phyloP scores from a whole-genome alignment of 2,113 vertebrate species.

The Dryoscopus gambensis region DNA sequence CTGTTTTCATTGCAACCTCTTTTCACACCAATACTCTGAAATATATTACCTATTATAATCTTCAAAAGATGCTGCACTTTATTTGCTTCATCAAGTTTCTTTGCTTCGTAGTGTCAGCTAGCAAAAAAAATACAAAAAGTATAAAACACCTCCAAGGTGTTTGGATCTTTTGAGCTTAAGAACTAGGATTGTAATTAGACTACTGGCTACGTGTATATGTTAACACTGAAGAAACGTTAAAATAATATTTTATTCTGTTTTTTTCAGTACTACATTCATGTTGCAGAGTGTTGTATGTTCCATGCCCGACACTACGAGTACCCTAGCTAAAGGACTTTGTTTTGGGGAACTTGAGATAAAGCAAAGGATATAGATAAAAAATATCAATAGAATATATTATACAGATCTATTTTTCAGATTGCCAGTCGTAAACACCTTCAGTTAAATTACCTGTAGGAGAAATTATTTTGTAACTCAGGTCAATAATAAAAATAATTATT shows the following conservation, averaged over 20 bases:
- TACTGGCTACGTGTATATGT: neutral
- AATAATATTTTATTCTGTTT: neutral
- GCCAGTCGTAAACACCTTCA: neutral
- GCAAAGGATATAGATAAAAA: neutral
- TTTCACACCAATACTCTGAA: neutral
- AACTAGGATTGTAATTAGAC: neutral
- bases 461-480: neutral
- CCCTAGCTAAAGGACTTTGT: neutral
- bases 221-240: neutral
- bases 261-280: neutral
- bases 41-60: neutral
- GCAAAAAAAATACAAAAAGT: neutral
- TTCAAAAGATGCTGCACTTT: neutral
- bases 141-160: neutral
- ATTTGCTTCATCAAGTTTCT: neutral
- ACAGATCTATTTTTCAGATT: neutral
- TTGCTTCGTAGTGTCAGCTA: neutral
- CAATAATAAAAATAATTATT: neutral
- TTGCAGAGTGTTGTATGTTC: neutral
- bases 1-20: neutral
- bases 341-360: neutral
- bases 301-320: neutral
- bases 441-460: neutral
- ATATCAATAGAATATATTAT: neutral
- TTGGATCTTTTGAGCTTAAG: neutral